Evolutionary conservation across 2,113 vertebrate species (phyloP).

Genomic region (Microtus ochrogaster): DNA sequence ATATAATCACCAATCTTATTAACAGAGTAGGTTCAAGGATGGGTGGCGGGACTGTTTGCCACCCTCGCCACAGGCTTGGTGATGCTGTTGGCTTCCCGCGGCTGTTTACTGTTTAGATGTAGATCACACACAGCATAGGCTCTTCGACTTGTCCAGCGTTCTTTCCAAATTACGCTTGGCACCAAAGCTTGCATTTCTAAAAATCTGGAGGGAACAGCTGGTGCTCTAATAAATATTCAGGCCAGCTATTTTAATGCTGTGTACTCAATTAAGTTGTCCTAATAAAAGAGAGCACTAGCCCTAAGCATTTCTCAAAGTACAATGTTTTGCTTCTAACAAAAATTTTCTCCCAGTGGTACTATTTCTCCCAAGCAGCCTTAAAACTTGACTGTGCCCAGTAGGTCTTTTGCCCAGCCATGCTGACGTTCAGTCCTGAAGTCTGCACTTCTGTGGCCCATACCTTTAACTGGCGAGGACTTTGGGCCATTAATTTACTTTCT

Average conservation of each 20-base stretch:
- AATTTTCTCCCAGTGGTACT: constrained; percentile 63
- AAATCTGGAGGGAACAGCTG: constrained; percentile 79
- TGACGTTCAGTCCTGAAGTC: not conserved
- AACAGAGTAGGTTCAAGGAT: constrained; percentile 22
- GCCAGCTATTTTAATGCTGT: constrained; percentile 72
- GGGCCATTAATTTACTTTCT: not conserved
- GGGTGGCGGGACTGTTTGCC: constrained; percentile 6
- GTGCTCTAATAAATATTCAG: constrained; percentile 73
- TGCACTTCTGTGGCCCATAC: not conserved
- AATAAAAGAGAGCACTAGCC: constrained; percentile 75
- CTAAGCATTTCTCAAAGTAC: constrained; percentile 67
- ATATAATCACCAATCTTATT: constrained; percentile 11
- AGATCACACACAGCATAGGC: not conserved
- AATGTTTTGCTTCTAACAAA: constrained; percentile 74
- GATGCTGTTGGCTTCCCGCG: not conserved
- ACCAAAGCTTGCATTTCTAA: constrained; percentile 58
- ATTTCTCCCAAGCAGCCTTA: constrained; percentile 60
- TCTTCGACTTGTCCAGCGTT: constrained; percentile 58
- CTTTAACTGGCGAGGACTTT: not conserved
- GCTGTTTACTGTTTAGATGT: constrained; percentile 61
- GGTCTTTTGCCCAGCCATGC: constrained; percentile 51
- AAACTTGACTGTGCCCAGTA: constrained; percentile 66
- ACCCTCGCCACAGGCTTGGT: not conserved
- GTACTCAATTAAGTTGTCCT: constrained; percentile 76
- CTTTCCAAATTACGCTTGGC: constrained; percentile 67